Base-by-base conservation (phyloP, 1,140 invertebrate species). In the Thereuonema tuberculata region DNA sequence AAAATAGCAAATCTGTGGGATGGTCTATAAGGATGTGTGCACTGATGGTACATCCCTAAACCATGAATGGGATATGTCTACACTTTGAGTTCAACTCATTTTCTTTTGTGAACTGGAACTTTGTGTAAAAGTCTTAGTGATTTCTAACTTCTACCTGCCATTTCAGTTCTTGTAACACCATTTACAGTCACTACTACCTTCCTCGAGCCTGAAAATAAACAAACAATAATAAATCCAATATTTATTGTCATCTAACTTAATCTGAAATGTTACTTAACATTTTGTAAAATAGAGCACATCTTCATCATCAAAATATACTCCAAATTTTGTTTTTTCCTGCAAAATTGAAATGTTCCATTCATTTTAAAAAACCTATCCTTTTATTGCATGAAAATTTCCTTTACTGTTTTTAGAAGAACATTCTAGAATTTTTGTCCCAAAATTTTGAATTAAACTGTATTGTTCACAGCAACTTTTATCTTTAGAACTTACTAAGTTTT, bases 131-230 rank as follows among this genome's bases (percentile, higher is more conserved):
- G n/a, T n/a, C n/a, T n/a, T n/a, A n/a, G n/a, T n/a, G 49, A 9
- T 52, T 20, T 52, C 49, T 52, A 52, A 52, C 49, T 52, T 9
- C 49, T 9, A 15, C 49, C 49, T 24, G 49, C 49, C 49, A 21
- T 24, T 52, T 52, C 49, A 52, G 9, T 57, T 60, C 58, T 65
- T 17, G 67, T 43, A 26, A 66, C 64, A 54, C 91, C 91, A 64
- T 92, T 93, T 70, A 95, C 75, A 60, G 90, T 94, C 67, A 93
- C 84, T 63, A 93, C 84, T 69, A 93, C 75, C 77, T 93, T 94
- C 62, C 92, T 81, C 68, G 88, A 92, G 62, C 92, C 92, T 66
- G 89, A 37, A 54, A 59, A 53, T 24, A 61, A 48, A 64, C 47
- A 1, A 58, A 2, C 43, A 53, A 58, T 17, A 5, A n/a, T 25